Conservation (phyloP, 2,888 invertebrate genomes). For the Euplexia lucipara region DNA sequence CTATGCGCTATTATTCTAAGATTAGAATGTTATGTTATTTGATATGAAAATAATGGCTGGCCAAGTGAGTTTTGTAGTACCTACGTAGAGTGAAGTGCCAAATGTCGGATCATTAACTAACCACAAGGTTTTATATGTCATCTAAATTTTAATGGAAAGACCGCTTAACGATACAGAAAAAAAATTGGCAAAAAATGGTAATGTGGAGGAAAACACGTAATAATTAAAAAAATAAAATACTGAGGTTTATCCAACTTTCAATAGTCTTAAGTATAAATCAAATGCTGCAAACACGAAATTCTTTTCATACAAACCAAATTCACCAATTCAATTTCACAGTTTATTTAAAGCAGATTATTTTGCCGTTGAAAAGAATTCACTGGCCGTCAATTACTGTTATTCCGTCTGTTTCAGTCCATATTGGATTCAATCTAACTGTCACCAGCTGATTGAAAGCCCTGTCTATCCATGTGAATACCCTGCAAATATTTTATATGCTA, state of each 20-base stretch:
- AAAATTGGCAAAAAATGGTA: no score
- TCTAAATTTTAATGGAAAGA: no score
- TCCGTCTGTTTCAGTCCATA: constrained; percentile 70
- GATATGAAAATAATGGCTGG: no score
- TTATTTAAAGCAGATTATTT: constrained; percentile 38
- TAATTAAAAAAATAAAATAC: neutral
- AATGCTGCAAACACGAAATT: constrained; percentile 2
- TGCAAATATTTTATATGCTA: constrained; percentile 54
- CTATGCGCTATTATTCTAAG: no score
- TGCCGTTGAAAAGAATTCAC: constrained; percentile 61
- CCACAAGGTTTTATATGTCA: no score
- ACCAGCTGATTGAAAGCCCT: constrained; percentile 78
- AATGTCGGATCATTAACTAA: no score
- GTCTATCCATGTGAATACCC: constrained; percentile 55
- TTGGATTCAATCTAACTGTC: constrained; percentile 82
- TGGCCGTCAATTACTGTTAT: constrained; percentile 76
- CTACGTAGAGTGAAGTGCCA: no score
- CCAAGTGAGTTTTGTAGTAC: no score
- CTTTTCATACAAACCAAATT: neutral
- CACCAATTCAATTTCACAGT: neutral
- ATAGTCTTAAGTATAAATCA: neutral
- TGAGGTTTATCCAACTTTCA: neutral
- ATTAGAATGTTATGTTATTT: no score
- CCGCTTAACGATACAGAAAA: no score
- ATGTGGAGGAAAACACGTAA: no score